A percentile compares a stretch with the other conserved stretches of the same genome.
Evolutionary conservation across 2,113 vertebrate genomes (phyloP).

Genomic region (Toxotes jaculatrix): DNA sequence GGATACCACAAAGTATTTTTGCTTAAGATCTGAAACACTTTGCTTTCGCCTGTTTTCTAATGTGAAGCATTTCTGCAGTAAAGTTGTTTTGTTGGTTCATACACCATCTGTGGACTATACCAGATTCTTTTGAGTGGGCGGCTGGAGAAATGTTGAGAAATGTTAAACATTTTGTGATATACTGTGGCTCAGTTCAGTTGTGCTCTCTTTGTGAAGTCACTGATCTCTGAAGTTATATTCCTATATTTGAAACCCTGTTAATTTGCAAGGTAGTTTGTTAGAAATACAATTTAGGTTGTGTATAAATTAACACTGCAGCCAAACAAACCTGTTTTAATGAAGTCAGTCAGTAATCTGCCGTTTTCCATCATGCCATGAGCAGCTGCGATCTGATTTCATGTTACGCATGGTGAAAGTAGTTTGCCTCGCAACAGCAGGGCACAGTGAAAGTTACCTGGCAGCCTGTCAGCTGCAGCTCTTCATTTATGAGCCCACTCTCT

Average conservation of each 20-base stretch:
- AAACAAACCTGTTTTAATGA: too few species aligned
- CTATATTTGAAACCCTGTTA: too few species aligned
- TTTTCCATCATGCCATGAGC: too few species aligned
- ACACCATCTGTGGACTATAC: not conserved
- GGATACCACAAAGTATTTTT: not conserved
- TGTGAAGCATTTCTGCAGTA: not conserved
- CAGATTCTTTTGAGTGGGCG: constrained; percentile 21
- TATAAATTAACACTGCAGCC: too few species aligned
- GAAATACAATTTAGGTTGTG: too few species aligned
- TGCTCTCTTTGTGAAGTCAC: not conserved
- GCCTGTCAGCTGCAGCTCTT: too few species aligned
- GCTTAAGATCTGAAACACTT: not conserved
- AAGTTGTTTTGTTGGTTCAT: not conserved
- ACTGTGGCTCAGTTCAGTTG: not conserved
- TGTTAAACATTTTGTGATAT: not conserved
- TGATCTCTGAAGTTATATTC: not conserved
- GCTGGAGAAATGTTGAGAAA: not conserved
- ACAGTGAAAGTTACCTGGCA: too few species aligned
- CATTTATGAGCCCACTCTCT: too few species aligned
- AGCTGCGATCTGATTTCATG: not conserved
- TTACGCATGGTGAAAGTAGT: too few species aligned
- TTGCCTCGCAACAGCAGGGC: too few species aligned
- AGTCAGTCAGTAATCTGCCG: too few species aligned
- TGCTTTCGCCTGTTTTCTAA: not conserved
- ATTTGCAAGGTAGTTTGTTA: too few species aligned